These are phyloP conservation scores for Rotaria macrura DNA, from an alignment of 2,888 invertebrate species.

Conservation along the genomic window DNA sequence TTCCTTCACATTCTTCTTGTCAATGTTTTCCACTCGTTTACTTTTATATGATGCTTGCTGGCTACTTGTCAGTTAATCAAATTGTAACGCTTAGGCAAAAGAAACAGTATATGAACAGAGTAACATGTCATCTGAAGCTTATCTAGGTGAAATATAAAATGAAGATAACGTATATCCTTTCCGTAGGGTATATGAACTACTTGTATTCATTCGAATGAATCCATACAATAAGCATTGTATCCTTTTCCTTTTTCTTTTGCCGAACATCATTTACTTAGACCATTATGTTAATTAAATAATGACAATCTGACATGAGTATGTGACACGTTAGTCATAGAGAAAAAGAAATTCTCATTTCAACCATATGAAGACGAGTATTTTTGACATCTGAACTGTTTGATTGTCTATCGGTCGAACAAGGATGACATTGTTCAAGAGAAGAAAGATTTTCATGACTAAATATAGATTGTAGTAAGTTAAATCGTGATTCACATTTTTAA, in stretches of 20 bases:
- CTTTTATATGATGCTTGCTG: neutral
- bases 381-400: no score
- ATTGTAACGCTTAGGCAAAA: neutral
- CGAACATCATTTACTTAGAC: neutral
- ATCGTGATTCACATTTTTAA: no score
- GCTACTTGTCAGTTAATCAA: neutral
- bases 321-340: neutral
- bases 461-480: no score
- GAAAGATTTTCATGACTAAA: no score
- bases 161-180: neutral
- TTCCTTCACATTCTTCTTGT: no score
- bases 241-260: neutral
- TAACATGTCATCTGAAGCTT: neutral
- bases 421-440: no score
- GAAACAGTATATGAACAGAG: neutral
- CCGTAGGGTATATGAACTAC: neutral
- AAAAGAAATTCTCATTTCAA: neutral
- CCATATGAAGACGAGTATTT: neutral
- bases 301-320: neutral
- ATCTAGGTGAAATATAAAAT: neutral
- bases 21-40: neutral
- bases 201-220: neutral
- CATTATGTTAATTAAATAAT: neutral
- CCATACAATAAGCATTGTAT: neutral
- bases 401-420: no score